Percentiles rank a stretch among this genome's conserved stretches.
phyloP scores from a whole-genome alignment of 92 coral and sea anemone genomes.

The Pocillopora grandis region DNA sequence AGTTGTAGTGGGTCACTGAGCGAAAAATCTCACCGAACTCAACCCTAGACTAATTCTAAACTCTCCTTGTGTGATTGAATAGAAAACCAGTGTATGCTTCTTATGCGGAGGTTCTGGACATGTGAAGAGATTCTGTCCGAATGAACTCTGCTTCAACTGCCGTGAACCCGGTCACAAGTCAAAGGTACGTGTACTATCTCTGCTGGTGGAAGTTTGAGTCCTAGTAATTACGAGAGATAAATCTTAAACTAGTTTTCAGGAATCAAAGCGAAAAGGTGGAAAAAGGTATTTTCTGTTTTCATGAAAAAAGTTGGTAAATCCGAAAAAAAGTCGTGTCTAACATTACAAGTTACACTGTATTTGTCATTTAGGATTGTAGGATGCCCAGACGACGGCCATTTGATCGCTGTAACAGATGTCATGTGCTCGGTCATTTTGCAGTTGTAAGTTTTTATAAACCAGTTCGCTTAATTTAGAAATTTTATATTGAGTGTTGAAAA shows the following conservation, averaged over 20 bases:
- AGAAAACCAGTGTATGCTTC: conserved; percentile 78
- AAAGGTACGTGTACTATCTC: conserved; percentile 31
- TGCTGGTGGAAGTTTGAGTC: not conserved
- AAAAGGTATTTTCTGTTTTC: too few species aligned
- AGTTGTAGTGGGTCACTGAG: too few species aligned
- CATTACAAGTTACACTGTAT: not conserved
- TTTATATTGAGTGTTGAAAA: too few species aligned
- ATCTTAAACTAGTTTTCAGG: not conserved
- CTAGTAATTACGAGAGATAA: not conserved
- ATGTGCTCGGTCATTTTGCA: conserved; percentile 69
- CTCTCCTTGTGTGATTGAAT: not conserved
- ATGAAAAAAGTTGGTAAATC: too few species aligned
- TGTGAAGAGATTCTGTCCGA: conserved; percentile 67
- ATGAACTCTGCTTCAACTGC: conserved; percentile 92
- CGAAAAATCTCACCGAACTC: too few species aligned
- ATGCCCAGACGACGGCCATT: conserved; percentile 61
- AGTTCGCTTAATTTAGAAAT: not conserved
- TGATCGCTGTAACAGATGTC: conserved; percentile 80
- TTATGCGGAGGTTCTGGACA: conserved; percentile 87
- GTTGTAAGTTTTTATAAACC: conserved; percentile 46
- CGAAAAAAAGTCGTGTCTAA: not conserved
- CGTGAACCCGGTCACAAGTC: conserved; percentile 87
- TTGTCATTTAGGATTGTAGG: conserved; percentile 55
- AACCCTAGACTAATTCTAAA: not conserved
- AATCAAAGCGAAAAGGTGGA: too few species aligned